phyloP scores from a whole-genome alignment of 2,888 invertebrate genomes.

The Mesorhabditis sp. region DNA sequence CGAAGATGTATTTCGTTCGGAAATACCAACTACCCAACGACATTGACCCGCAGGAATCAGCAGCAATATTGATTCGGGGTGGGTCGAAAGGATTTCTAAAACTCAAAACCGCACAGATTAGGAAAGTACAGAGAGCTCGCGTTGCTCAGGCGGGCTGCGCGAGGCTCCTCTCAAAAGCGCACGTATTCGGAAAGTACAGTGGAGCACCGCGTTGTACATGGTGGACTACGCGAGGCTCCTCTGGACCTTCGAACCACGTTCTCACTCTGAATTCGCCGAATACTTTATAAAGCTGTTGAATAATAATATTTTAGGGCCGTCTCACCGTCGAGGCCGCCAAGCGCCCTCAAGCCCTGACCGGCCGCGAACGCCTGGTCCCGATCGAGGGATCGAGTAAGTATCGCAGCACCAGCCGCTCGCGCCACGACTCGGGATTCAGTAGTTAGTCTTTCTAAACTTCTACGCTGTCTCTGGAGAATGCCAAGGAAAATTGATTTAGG shows the following conservation, averaged over 20 bases:
- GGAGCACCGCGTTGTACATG: too few relatives aligned
- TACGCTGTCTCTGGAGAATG: not conserved
- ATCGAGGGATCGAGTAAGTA: slow-evolving; percentile 45
- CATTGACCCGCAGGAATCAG: slow-evolving; percentile 47
- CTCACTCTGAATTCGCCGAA: not conserved
- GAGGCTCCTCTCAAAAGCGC: too few relatives aligned
- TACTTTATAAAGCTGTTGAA: not conserved
- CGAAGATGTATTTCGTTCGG: slow-evolving; percentile 55
- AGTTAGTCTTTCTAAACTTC: slow-evolving; percentile 14
- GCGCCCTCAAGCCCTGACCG: slow-evolving; percentile 35
- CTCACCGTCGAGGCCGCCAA: slow-evolving; percentile 54
- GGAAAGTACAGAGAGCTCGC: too few relatives aligned
- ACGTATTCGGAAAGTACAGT: too few relatives aligned
- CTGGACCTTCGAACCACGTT: not conserved
- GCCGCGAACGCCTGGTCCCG: slow-evolving; percentile 50
- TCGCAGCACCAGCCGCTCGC: slow-evolving; percentile 15
- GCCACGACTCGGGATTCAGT: slow-evolving; percentile 20
- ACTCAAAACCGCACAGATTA: too few relatives aligned
- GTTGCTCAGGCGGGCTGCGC: too few relatives aligned
- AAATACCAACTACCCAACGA: slow-evolving; percentile 56
- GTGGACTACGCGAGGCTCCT: not conserved
- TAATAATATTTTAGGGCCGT: slow-evolving; percentile 38
- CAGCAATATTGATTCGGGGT: slow-evolving; percentile 47
- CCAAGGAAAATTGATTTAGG: not conserved
- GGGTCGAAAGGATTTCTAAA: not conserved